Base-by-base conservation (phyloP, 2,113 vertebrate species). In the Arvicanthis niloticus region DNA sequence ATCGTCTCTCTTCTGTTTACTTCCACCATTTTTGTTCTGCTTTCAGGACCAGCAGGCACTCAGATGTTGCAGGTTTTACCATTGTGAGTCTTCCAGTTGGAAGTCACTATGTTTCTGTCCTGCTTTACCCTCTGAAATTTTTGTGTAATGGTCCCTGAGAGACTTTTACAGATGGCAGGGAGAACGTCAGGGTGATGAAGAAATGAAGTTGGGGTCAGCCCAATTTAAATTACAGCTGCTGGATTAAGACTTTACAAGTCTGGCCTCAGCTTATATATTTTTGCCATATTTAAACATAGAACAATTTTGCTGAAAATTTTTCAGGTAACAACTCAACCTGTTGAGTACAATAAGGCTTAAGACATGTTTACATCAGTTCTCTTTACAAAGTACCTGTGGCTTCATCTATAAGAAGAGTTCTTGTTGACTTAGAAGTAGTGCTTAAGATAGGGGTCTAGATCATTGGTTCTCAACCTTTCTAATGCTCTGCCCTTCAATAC, bases 111-210 rank as follows among this genome's bases (percentile, higher is more conserved):
- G 19, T 45, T 88, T 16, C 29, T 77, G 5, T 72, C 65, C 42
- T 78, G 24, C 87, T 67, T 93, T 91, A 51, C 12, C 84, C 24
- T 93, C 73, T 67, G 53, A 70, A 93, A 92, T 77, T 31, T 31
- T 45, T 90, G 22, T 29, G 22, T n/a, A 12, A 62, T 67, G 29
- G 22, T 70, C 68, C 68, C 68, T n/a, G 34, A 67, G 6, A n/a
- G 68, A n/a, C 37, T 68, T 68, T 34, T 40, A 7, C 37, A 58
- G 37, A 24, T 56, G n/a, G 53, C 53, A 60, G 37, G 80, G 53
- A 58, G 56, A 40, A 40, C 53, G 12, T 58, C 22, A n/a, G 53
- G 80, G 37, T 82, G 37, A 58, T 2, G 37, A 3, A 40, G 58
- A 13, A 24, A 40, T 40, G 37, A 60, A 60, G n/a, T 37, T 60